Base-by-base conservation (phyloP, 2,888 invertebrate species). In the Tanytarsus gracilentus region DNA sequence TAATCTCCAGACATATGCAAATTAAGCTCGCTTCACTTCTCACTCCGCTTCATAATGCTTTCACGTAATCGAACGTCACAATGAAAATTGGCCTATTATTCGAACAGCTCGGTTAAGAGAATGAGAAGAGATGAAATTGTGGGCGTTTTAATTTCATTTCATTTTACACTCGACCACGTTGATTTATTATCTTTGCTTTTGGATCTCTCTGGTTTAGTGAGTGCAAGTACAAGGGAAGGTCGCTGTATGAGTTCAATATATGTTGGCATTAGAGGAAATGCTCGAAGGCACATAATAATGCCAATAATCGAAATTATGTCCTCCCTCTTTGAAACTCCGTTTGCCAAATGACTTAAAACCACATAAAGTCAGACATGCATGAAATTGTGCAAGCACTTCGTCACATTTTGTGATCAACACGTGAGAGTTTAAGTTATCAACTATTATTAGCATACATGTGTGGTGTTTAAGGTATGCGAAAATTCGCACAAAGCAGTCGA, bases 161-260 rank as follows among this genome's bases (percentile, higher is more conserved):
- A 55, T 27, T 14, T 18, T 2, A 39, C 40, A 44, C 23, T 9
- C 23, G 36, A 30, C 36, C 21, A 27, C 33, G 5, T 26, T 55
- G 55, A 55, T 55, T 55, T 55, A 55, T 55, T 55, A 55, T 55
- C 55, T 9, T n/a, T n/a, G n/a, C n/a, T n/a, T n/a, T n/a, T n/a
- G n/a, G n/a, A n/a, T n/a, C n/a, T n/a, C n/a, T n/a, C n/a, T n/a
- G n/a, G n/a, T n/a, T n/a, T n/a, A n/a, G n/a, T n/a, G n/a, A n/a
- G n/a, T n/a, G 18, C 14, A 9, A 30, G 30, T 8, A 9, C 30
- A 9, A 30, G n/a, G n/a, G n/a, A n/a, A n/a, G n/a, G n/a, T n/a
- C n/a, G n/a, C n/a, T n/a, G n/a, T n/a, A n/a, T n/a, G n/a, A n/a
- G n/a, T n/a, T n/a, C n/a, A n/a, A n/a, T n/a, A n/a, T n/a, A n/a